A percentile compares a stretch with the other conserved stretches of the same genome.
These are phyloP conservation scores for Terebella lapidaria DNA, from an alignment of 2,888 invertebrate genomes.

Conservation along the genomic window DNA sequence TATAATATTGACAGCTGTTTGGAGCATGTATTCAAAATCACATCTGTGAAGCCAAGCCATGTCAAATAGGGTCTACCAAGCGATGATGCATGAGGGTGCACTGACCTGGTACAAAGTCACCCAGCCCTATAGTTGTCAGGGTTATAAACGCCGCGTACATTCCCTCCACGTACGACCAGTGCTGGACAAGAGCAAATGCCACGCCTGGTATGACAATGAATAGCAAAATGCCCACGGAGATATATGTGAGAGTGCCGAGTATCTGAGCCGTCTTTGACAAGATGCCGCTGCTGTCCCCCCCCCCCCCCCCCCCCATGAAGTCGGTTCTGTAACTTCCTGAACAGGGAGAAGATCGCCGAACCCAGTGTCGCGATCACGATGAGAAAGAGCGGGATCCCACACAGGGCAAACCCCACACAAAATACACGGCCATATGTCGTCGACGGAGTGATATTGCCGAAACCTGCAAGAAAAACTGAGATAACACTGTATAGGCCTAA, in stretches of 20 bases:
- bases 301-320: no score
- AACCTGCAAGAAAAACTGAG: no score
- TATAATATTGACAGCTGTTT: neutral
- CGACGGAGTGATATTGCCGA: neutral
- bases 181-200: neutral
- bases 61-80: no score
- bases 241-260: neutral
- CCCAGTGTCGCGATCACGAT: neutral
- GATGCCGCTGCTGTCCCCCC: neutral
- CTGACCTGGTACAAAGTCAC: neutral
- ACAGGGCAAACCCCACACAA: neutral
- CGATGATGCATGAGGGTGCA: no score
- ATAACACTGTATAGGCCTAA: no score
- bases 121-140: neutral
- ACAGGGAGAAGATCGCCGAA: neutral
- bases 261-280: neutral
- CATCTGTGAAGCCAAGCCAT: no score
- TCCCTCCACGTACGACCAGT: neutral
- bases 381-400: neutral
- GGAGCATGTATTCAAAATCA: neutral
- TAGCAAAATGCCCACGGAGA: neutral
- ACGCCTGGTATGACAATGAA: neutral
- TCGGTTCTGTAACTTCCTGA: neutral
- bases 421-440: neutral
- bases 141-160: neutral